Evolutionary conservation across 1,140 invertebrate species (phyloP), one percentile per base, ranked within the genome.

Genomic region (Heliothis subflexa): DNA sequence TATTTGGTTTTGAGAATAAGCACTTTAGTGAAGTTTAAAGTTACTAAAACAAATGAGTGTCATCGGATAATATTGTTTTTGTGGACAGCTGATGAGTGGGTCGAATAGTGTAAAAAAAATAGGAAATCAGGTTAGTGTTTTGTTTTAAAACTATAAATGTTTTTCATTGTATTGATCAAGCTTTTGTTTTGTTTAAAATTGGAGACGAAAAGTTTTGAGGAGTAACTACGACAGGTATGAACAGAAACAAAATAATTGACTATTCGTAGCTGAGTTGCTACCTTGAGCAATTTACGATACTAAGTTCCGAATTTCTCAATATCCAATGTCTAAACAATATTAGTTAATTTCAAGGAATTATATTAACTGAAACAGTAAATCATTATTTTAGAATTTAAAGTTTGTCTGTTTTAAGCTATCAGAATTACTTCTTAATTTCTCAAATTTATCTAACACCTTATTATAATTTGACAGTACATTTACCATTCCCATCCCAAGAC

Each of bases 91-190:
- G 50, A 75, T 16, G 25, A 61, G 33, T 68, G 72, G 52, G 52
- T 18, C 59, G 18, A 59, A 73, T 13, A 40, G 61, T 77, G 28
- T 73, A 33, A 16, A 59, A 64, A 70, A 81, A 75, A 33, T 73
- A 79, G 81, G 81, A 82, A 82, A 82, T 79, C 81, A 82, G 81
- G 81, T 82, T 79, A 82, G 81, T 82, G 28, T 59, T 33, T 57
- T 68, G 61, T 21, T 13, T 59, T 59, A 50, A 49, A 40, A 25
- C 21, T 25, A 25, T 25, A 1, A 25, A 1, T n/a, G 33, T 12
- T 10, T 28, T 33, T 28, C 21, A 28, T 21, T 57, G 55, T 62
- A 62, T 11, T 18, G 11, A 57, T 18, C 55, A 25, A 57, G 21
- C 16, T 57, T 57, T 25, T 57, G 55, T 21, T 21, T 25, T 12